These are phyloP conservation scores for Clistopyga incitator DNA, from an alignment of 2,888 invertebrate species.

Conservation along the genomic window DNA sequence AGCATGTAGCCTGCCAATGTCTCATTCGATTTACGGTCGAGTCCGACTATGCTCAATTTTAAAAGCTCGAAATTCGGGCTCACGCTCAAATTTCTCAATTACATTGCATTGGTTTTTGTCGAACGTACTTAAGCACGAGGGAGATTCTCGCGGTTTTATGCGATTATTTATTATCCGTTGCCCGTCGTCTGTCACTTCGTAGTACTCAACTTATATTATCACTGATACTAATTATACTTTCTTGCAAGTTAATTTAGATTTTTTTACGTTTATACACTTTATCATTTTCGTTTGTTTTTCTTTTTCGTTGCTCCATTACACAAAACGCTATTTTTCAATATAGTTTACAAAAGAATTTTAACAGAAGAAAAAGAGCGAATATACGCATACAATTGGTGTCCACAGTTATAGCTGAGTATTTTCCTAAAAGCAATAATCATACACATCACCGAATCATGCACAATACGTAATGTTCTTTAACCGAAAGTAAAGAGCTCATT, in stretches of 20 bases:
- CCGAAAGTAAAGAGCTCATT: constrained; percentile 16
- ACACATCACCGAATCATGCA: constrained; percentile 42
- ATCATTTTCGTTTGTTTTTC: constrained; percentile 9
- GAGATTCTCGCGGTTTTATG: constrained; percentile 22
- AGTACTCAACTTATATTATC: constrained; percentile 34
- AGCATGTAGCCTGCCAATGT: constrained; percentile 69
- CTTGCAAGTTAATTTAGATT: constrained; percentile 9
- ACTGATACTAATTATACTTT: constrained; percentile 6
- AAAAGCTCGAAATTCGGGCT: constrained; percentile 46
- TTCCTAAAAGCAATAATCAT: constrained; percentile 53
- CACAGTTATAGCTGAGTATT: constrained; percentile 83
- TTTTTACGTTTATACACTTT: constrained; percentile 21
- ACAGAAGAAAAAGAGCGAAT: constrained; percentile 25
- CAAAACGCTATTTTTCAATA: constrained; percentile 17
- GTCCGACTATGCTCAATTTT: constrained; percentile 65
- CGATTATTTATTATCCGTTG: constrained; percentile 24
- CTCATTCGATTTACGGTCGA: constrained; percentile 63
- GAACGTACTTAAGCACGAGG: constrained; percentile 31
- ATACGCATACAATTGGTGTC: constrained; percentile 79
- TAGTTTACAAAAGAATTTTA: constrained; percentile 40
- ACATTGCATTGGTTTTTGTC: constrained; percentile 24
- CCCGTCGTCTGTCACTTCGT: constrained; percentile 12
- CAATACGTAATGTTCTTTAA: constrained; percentile 29
- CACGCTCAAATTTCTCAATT: constrained; percentile 39
- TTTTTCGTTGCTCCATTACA: constrained; percentile 14